These are phyloP conservation scores for Oryzias javanicus DNA, from an alignment of 2,113 vertebrate species.

Conservation along the genomic window DNA sequence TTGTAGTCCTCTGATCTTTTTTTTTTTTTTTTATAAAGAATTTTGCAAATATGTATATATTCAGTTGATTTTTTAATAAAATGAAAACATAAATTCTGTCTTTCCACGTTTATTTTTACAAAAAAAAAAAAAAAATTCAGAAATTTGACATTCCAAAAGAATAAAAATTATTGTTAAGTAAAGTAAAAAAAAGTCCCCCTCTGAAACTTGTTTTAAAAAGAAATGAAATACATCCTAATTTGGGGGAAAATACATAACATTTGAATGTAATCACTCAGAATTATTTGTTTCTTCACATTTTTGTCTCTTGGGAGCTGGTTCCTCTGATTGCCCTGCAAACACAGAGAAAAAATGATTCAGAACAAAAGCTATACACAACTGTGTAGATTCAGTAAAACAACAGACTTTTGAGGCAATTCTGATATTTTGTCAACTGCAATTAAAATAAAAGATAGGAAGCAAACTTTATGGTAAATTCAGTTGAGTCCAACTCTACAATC, in stretches of 20 bases:
- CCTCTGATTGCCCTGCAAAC: constrained; percentile 70
- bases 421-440: no score
- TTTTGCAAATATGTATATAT: constrained; percentile 17
- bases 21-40: constrained; percentile 1
- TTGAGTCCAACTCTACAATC: neutral
- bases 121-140: neutral
- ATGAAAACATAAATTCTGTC: neutral
- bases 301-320: constrained; percentile 84
- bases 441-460: neutral
- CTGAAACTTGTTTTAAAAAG: no score
- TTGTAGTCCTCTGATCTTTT: neutral
- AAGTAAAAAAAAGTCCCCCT: no score
- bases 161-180: no score
- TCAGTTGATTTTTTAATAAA: constrained; percentile 57
- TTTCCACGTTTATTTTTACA: constrained; percentile 38
- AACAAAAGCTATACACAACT: neutral
- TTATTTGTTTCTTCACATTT: constrained; percentile 63
- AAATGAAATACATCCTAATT: no score
- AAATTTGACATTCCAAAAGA: no score
- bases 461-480: neutral
- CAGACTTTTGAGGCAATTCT: no score
- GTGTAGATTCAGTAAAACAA: neutral
- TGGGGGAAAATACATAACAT: no score
- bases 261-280: constrained; percentile 7
- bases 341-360: constrained; percentile 2